Base-by-base conservation (phyloP, 2,797 vertebrate genomes). In the Tympanoctomys barrerae region DNA sequence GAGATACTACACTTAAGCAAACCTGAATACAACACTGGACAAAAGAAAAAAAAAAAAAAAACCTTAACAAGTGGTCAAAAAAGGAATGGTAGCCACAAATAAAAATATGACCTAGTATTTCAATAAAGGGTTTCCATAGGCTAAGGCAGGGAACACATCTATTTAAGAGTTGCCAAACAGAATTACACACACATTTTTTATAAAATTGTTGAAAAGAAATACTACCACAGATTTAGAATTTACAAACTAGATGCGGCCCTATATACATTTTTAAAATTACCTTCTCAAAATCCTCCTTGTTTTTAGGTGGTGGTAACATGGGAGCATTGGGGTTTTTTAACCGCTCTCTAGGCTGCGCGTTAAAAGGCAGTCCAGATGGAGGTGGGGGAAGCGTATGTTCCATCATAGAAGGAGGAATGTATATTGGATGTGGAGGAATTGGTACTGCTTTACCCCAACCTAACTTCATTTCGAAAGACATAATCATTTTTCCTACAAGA, bases 271-370 rank as follows among this genome's bases (percentile, higher is more conserved):
- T 97, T 96, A 96, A 96, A 99, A 98, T 99, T 99, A 99, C 99
- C 99, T 99, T 99, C 98, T 99, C 99, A 97, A 99, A 99, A 98
- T 99, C 99, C 98, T 99, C 99, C 98, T 99, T 99, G 99, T 99
- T 99, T 99, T 99, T 99, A 73, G 99, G 99, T 94, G 99, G 99
- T 68, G 99, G 99, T 97, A 99, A 99, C 99, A 99, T 98, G 75
- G 99, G 99, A 97, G 99, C 99, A 95, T 99, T 99, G 96, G 99
- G 99, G 97, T 99, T 99, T 99, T 99, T 99, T 98, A 99, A 98
- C 85, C 99, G 99, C 98, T 99, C 99, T 97, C 99, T 99, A 96
- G 99, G 99, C 98, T 99, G 99, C 90, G 99, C 99, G 95, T 99
- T 99, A 98, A 99, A 99, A 96, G 99, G 99, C 96, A 99, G 99